Evolutionary conservation across 2,888 invertebrate genomes (phyloP).

Genomic region (Brachyptera risi): DNA sequence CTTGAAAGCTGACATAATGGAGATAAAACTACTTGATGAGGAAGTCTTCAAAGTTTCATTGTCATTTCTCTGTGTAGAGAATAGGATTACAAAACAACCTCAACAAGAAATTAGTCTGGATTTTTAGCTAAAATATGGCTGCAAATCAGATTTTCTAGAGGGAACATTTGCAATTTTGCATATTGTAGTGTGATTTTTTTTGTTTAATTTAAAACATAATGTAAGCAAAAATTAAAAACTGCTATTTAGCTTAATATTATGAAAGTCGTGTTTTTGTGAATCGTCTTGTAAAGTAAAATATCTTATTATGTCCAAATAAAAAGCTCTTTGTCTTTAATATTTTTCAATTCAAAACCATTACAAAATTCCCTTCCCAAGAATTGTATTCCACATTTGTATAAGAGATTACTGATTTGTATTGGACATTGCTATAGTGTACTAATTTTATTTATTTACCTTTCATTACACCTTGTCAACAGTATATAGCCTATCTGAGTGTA

Average conservation of each 20-base stretch:
- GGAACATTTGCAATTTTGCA: constrained; percentile 29
- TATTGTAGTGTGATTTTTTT: constrained; percentile 29
- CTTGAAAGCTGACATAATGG: constrained; percentile 1
- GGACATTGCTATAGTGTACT: too few relatives aligned
- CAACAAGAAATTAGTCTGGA: not conserved
- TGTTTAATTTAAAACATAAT: constrained; percentile 26
- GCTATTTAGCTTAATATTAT: constrained; percentile 31
- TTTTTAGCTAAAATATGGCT: not conserved
- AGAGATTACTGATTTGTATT: too few relatives aligned
- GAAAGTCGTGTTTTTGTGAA: constrained; percentile 32
- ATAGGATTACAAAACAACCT: constrained; percentile 3
- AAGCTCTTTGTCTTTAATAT: constrained; percentile 32
- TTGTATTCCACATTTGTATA: too few relatives aligned
- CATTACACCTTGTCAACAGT: too few relatives aligned
- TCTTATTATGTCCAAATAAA: constrained; percentile 32
- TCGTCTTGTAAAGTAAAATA: constrained; percentile 32
- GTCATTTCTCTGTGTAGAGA: constrained; percentile 9
- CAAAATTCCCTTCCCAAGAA: too few relatives aligned
- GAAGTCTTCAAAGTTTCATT: not conserved
- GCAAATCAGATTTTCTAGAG: constrained; percentile 8
- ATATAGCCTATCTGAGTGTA: too few relatives aligned
- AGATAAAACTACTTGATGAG: not conserved
- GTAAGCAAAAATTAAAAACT: constrained; percentile 28
- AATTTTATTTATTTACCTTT: too few relatives aligned
- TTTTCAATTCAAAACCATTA: too few relatives aligned